Conservation (phyloP, 2,113 vertebrate genomes). For the Xenopus laevis region DNA sequence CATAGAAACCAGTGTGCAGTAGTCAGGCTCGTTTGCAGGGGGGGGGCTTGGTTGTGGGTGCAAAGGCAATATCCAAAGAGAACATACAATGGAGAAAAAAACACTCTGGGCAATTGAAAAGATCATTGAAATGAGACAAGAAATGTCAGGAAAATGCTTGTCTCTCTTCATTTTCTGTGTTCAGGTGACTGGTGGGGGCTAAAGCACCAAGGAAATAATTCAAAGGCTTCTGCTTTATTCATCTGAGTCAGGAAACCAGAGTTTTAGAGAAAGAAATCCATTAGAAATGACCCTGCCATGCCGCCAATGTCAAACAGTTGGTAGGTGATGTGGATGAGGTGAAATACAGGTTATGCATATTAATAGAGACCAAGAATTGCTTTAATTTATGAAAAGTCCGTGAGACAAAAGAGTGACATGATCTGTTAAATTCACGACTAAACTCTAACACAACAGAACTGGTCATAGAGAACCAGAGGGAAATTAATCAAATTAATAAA, state of each 20-base stretch:
- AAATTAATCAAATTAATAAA: constrained; percentile 31
- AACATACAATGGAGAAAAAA: background rate
- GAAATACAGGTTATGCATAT: constrained; percentile 36
- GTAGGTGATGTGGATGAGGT: constrained; percentile 32
- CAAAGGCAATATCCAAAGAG: background rate
- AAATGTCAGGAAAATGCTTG: background rate
- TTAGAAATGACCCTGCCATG: constrained; percentile 25
- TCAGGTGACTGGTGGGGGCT: background rate
- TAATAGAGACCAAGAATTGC: constrained; percentile 13
- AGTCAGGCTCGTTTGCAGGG: background rate
- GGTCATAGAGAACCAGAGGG: constrained; percentile 3
- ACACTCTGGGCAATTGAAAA: background rate
- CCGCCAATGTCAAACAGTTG: constrained; percentile 22
- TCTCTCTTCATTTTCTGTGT: background rate
- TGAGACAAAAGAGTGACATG: constrained; percentile 21
- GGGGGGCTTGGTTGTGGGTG: background rate
- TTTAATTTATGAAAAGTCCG: constrained; percentile 30
- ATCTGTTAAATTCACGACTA: constrained; percentile 12
- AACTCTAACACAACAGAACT: constrained; percentile 17
- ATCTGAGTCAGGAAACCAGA: background rate
- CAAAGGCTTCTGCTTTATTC: constrained; percentile 11
- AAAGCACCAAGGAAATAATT: constrained; percentile 3
- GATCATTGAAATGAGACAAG: background rate
- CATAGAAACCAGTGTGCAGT: background rate
- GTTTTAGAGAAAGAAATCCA: constrained; percentile 13